Conservation (phyloP, 2,797 vertebrate species). For the Harpagifer antarcticus region DNA sequence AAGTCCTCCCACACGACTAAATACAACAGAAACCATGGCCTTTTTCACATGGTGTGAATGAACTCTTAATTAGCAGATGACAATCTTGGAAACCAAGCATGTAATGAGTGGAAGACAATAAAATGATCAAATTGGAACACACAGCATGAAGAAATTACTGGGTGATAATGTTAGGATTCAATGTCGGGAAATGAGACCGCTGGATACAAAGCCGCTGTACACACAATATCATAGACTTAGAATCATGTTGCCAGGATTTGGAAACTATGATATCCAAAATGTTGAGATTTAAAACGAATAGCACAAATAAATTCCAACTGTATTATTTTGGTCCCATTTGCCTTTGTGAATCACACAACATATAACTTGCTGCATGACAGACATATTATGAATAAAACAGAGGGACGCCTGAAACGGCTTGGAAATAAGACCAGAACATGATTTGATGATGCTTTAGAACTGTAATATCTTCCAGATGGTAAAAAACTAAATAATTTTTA, state of each 20-base stretch:
- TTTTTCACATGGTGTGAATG: constrained; percentile 32
- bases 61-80: constrained; percentile 27
- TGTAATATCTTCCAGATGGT: constrained; percentile 2
- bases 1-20: not conserved
- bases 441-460: constrained; percentile 44
- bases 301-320: constrained; percentile 9
- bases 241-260: not conserved
- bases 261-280: not conserved
- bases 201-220: not conserved
- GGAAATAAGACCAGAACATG: constrained; percentile 48
- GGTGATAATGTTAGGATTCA: constrained; percentile 17
- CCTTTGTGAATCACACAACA: constrained; percentile 30
- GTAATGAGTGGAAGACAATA: constrained; percentile 19
- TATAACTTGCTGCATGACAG: constrained; percentile 38
- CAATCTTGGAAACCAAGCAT: constrained; percentile 18
- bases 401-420: constrained; percentile 38
- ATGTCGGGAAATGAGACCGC: not conserved
- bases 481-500: constrained; percentile 12
- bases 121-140: constrained; percentile 23
- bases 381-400: constrained; percentile 54
- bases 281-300: not conserved
- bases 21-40: constrained; percentile 47
- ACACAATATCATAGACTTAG: constrained; percentile 2
- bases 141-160: constrained; percentile 24
- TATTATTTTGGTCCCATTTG: constrained; percentile 31